phyloP scores from a whole-genome alignment of 92 coral and sea anemone species.

The Desmophyllum pertusum region DNA sequence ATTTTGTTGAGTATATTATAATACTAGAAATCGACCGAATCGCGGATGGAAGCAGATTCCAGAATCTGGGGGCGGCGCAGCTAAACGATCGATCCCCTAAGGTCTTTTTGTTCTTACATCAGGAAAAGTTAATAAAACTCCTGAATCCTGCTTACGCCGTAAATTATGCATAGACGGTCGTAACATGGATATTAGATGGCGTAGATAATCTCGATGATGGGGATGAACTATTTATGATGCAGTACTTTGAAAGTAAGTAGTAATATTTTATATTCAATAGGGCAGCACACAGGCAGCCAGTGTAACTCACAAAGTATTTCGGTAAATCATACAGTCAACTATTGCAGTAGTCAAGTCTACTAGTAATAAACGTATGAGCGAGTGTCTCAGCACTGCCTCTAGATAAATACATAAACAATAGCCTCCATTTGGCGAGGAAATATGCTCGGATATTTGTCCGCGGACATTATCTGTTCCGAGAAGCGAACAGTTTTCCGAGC shows the following conservation, averaged over 20 bases:
- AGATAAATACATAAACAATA: too few species aligned
- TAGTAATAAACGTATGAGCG: too few species aligned
- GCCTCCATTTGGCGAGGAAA: too few species aligned
- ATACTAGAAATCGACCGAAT: background rate
- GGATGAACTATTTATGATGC: background rate
- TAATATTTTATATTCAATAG: background rate
- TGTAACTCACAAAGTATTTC: background rate
- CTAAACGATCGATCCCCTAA: background rate
- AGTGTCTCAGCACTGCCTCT: too few species aligned
- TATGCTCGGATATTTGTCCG: too few species aligned
- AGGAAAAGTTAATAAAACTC: background rate
- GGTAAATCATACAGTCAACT: too few species aligned
- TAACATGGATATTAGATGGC: background rate
- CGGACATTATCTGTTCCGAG: too few species aligned
- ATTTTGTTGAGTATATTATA: too few species aligned
- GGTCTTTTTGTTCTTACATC: background rate
- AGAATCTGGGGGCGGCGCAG: constrained; percentile 5
- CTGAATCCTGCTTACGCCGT: background rate
- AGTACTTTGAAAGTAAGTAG: background rate
- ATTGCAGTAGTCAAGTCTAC: too few species aligned
- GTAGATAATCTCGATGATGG: background rate
- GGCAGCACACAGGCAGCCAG: background rate
- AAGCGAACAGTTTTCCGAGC: too few species aligned
- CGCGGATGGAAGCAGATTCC: background rate
- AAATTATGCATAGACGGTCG: background rate